Evolutionary conservation across 2,797 vertebrate genomes (phyloP).

Genomic region (Hypotaenidia okinawae): DNA sequence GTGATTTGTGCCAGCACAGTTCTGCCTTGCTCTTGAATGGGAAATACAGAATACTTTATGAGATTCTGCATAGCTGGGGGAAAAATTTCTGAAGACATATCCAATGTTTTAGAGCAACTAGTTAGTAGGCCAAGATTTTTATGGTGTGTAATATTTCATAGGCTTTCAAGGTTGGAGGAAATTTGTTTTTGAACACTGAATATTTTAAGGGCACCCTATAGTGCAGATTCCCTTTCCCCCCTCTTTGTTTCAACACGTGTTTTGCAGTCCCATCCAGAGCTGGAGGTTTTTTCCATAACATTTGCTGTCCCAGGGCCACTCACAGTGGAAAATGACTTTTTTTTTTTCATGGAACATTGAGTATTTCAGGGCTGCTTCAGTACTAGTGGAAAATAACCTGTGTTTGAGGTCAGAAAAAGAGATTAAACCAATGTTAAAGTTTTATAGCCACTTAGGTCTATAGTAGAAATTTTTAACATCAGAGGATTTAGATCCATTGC

Average conservation of each 20-base stretch:
- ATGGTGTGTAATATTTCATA: conserved; percentile 72
- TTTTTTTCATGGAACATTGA: conserved; percentile 61
- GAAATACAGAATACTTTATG: conserved; percentile 55
- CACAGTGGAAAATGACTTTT: conserved; percentile 56
- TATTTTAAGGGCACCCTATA: conserved; percentile 69
- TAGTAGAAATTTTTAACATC: conserved; percentile 35
- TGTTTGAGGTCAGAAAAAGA: conserved; percentile 75
- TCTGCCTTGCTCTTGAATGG: conserved; percentile 45
- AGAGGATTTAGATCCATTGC: conserved; percentile 16
- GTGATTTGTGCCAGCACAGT: background rate
- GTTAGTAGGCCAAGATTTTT: conserved; percentile 69
- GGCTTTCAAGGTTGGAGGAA: conserved; percentile 73
- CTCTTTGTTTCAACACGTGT: conserved; percentile 3
- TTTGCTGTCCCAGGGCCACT: conserved; percentile 67
- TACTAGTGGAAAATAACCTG: conserved; percentile 70
- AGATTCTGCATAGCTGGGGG: conserved; percentile 40
- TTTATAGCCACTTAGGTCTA: conserved; percentile 56
- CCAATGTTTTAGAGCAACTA: conserved; percentile 46
- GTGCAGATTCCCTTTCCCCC: background rate
- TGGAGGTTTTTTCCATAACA: conserved; percentile 54
- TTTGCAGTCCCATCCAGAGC: conserved; percentile 54
- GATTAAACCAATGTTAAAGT: conserved; percentile 67
- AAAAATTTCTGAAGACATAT: conserved; percentile 42
- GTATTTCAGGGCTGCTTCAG: conserved; percentile 48
- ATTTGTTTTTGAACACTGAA: conserved; percentile 74